Evolutionary conservation across 2,113 vertebrate species (phyloP), one percentile per base, ranked within the genome.

Genomic region (Girardinichthys multiradiatus): DNA sequence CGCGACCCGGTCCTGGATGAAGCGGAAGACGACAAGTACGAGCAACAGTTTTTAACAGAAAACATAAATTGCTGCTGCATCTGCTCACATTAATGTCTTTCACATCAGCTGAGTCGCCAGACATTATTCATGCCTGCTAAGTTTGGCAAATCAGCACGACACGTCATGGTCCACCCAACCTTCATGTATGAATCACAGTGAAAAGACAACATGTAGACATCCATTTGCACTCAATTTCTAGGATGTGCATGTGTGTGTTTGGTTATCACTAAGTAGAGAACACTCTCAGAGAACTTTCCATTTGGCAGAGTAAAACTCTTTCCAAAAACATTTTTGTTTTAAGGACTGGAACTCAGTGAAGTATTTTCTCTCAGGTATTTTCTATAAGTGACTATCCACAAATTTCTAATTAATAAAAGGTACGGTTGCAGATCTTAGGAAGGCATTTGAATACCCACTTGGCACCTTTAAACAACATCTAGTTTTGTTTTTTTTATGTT

Each of bases 131-230:
- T 59, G 69, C 60, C 60, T 67, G 63, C 72, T 76, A 48, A 75
- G 67, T 83, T 57, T 88, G 79, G 76, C 83, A 82, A 45, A 57
- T 70, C 67, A 75, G 33, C 31, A 39, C 62, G 75, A 81, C 72
- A 76, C 61, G 82, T 83, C 77, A 79, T 0, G 51, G 81, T 84
- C 83, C 79, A 64, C 68, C 72, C 83, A 76, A 75, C 81, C 80
- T 89, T 89, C 62, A 87, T 68, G 74, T 82, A 70, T 76, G 30
- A 39, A 62, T 79, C 65, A 54, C 64, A 51, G 70, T 64, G 33
- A 70, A 72, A 69, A 80, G 81, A 79, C 82, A 83, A 72, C 74
- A 72, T 74, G 26, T 51, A 48, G 68, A 78, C 84, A 77, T 88
- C 76, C 85, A 77, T 81, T 80, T 82, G 51, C 28, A 27, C 67